Base-by-base conservation (phyloP, 2,113 vertebrate genomes). In the Ciconia maguari region DNA sequence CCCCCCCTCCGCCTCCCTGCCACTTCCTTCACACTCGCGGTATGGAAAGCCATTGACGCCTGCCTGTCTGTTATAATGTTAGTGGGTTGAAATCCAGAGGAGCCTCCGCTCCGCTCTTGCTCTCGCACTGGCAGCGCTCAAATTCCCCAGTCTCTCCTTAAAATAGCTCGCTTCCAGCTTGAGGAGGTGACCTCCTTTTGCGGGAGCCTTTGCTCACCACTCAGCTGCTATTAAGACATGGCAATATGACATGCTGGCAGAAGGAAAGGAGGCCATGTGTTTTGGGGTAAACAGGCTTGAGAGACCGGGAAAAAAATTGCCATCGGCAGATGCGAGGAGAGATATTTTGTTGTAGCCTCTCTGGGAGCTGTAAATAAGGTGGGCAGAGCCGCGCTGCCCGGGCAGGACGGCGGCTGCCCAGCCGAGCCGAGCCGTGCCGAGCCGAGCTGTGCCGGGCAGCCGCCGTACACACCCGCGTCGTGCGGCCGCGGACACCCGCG, bases 21-120 rank as follows among this genome's bases (percentile, higher is more conserved):
- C 97, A 96, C 97, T 98, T 98, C 98, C 97, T 97, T 98, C 96
- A 69, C 97, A 90, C 93, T 82, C 86, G 97, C 89, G 93, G 94
- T 90, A 94, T 93, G 97, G 97, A 96, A 96, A 98, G 94, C 95
- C 96, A 92, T 94, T 90, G 98, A 98, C 97, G 98, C 98, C 98
- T 97, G 97, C 80, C 83, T 97, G 98, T 98, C 98, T 99, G 97
- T 96, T 95, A 93, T 44, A 89, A 74, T 60, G 78, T 94, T 85
- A 69, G 96, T 91, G 97, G 91, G 89, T 97, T 97, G 95, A 96
- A 93, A 96, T 92, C 91, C 90, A 85, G 82, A 97, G 97, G 90
- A 84, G 97, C 87, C 93, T 95, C 85, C 70, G 83, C 91, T 96
- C 95, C 95, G 86, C 97, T 96, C 93, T 62, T 80, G 95, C 89